Base-by-base conservation (phyloP, 1,140 invertebrate species). In the Dendroctonus ponderosae region DNA sequence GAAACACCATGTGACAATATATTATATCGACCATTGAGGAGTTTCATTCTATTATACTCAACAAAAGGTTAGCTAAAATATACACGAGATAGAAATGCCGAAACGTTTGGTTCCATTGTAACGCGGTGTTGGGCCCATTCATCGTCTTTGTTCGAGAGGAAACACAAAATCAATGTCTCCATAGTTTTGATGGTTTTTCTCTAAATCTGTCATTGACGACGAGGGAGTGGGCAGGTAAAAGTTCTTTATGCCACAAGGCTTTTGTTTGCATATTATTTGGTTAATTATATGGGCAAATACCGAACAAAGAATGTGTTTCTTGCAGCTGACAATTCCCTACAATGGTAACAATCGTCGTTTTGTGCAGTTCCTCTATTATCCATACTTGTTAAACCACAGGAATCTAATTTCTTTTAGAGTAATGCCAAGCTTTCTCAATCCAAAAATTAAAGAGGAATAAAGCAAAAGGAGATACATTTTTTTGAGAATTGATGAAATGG, bases 21-120 rank as follows among this genome's bases (percentile, higher is more conserved):
- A 77, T 77, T 77, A 77, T 77, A 76, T 77, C 74, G 69, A 72
- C 74, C 69, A 77, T 77, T 76, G 70, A 75, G 50, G 71, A 70
- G 74, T 77, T 77, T 77, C 74, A 77, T 76, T 75, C 76, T 75
- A 76, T 77, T 77, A 77, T 64, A 66, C 61, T 67, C 58, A 69
- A 76, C 75, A 76, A 77, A 72, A 70, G 73, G 70, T 48, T 72
- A 57, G 72, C 74, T 76, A 76, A 78, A 77, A 76, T 78, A 78
- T 75, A 78, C 75, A 77, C 76, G 75, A 75, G 76, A 77, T 77
- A 69, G 73, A 69, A 76, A 78, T 75, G 72, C 76, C 76, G 74
- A 76, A 77, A 76, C 69, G 72, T 75, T 75, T 76, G 75, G 73
- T 75, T 56, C 72, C 70, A 71, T 75, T 76, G 74, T 76, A 38